phyloP scores from a whole-genome alignment of 2,888 invertebrate genomes.

The Cerceris rybyensis region DNA sequence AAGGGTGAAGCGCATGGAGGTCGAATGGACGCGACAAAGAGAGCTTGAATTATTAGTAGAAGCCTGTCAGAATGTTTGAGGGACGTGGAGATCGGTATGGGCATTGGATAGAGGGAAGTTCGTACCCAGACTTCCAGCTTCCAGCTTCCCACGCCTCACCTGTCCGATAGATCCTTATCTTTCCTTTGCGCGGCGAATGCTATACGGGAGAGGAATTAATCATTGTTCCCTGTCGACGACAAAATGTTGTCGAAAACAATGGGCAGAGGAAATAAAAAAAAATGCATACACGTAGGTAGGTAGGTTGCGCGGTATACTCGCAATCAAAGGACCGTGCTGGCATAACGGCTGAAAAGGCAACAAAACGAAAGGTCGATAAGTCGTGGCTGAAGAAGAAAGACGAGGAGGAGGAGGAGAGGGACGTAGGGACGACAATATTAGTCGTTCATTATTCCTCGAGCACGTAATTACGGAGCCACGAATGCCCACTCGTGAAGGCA shows the following conservation, averaged over 20 bases:
- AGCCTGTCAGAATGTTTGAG: slow-evolving; percentile 58
- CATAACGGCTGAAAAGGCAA: slow-evolving; percentile 70
- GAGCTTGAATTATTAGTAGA: slow-evolving; percentile 55
- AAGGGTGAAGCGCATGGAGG: slow-evolving; percentile 46
- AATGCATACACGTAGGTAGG: slow-evolving; percentile 20
- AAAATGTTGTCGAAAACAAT: slow-evolving; percentile 63
- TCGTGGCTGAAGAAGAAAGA: slow-evolving; percentile 60
- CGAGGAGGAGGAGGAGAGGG: slow-evolving; percentile 19
- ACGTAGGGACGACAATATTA: slow-evolving; percentile 76
- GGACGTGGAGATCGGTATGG: slow-evolving; percentile 40
- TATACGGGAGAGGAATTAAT: slow-evolving; percentile 47
- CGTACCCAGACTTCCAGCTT: slow-evolving; percentile 19
- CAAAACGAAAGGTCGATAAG: slow-evolving; percentile 79
- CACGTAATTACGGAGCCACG: slow-evolving; percentile 73
- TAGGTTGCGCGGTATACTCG: slow-evolving; percentile 23
- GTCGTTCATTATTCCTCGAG: slow-evolving; percentile 79
- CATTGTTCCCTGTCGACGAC: slow-evolving; percentile 60
- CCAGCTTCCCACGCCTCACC: slow-evolving; percentile 69
- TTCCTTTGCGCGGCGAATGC: slow-evolving; percentile 25
- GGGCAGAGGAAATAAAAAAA: slow-evolving; percentile 54
- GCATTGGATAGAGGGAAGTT: not conserved
- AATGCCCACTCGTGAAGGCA: slow-evolving; percentile 78
- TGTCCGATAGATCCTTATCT: slow-evolving; percentile 68
- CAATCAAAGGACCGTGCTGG: slow-evolving; percentile 63
- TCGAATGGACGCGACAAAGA: slow-evolving; percentile 53